Evolutionary conservation across 2,113 vertebrate species (phyloP), one percentile per base, ranked within the genome.

Genomic region (Peromyscus californicus): DNA sequence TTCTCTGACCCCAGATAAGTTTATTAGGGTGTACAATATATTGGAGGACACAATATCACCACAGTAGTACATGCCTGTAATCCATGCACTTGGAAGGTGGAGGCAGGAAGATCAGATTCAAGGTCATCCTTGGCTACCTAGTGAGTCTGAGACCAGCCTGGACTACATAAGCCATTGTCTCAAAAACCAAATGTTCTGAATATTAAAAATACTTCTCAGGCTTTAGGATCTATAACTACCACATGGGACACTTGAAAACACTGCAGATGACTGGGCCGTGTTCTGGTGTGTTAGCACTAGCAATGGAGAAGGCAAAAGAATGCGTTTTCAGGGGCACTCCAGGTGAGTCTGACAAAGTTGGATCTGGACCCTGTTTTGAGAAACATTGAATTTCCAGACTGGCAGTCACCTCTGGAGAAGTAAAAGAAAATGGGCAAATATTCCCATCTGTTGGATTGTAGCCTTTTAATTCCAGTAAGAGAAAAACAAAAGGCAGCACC

Each of bases 391-490:
- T 95, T 93, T 96, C 54, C 87, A 91, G 26, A 90, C 9, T 92
- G n/a, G 48, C 79, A 29, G 9, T 67, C 36, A 61, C 86, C 61
- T 94, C 69, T 61, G 26, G 63, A 74, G n/a, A 95, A 96, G 72
- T 76, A 89, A 76, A 80, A 85, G 51, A 89, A 94, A 90, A n/a
- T 3, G 83, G 79, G 48, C 6, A 93, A 93, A 72, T 95, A 76
- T 63, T 85, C 63, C 39, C 39, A 86, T 95, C 5, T 94, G 89
- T 90, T 94, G 54, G 1, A 59, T 26, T 93, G 61, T 21, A 59
- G 1, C 33, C 36, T 97, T 93, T 45, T 78, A 9, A 10, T 91
- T 93, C 95, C 2, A 86, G 61, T 42, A 80, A 84, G 39, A 91
- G 96, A 85, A 74, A 93, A 75, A 80, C 8, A 85, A 67, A 79